Conservation (phyloP, 2,888 invertebrate species). For the Acanthosoma haemorrhoidale region DNA sequence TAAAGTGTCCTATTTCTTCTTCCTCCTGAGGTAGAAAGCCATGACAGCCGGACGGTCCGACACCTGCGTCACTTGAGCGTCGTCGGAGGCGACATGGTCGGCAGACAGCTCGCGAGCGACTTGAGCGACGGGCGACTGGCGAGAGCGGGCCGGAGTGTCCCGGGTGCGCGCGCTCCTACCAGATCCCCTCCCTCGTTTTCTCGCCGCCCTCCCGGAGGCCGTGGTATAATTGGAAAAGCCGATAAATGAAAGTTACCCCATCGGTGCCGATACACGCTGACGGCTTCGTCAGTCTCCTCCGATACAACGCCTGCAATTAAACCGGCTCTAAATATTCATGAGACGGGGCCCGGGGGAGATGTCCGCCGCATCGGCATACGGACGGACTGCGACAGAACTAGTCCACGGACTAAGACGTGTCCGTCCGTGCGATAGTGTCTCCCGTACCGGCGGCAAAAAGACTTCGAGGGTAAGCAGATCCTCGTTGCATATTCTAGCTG, state of each 20-base stretch:
- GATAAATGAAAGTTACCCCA: constrained; percentile 18
- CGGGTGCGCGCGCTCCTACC: constrained; percentile 6
- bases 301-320: background rate
- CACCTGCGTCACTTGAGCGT: constrained; percentile 40
- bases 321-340: background rate
- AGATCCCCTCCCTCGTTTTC: background rate
- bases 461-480: too few relatives aligned
- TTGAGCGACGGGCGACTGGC: constrained; percentile 22
- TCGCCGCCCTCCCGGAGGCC: background rate
- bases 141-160: constrained; percentile 2
- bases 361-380: too few relatives aligned
- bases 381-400: too few relatives aligned
- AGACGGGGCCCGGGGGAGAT: background rate
- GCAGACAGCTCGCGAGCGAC: background rate
- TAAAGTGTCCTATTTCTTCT: constrained; percentile 38
- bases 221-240: constrained; percentile 31
- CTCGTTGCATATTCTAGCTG: too few relatives aligned
- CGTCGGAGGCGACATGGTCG: background rate
- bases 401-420: too few relatives aligned
- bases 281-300: background rate
- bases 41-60: constrained; percentile 48
- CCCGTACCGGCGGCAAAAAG: too few relatives aligned
- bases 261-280: too few relatives aligned
- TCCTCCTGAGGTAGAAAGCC: constrained; percentile 47
- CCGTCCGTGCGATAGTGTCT: too few relatives aligned